Base-by-base conservation (phyloP, 2,797 vertebrate genomes). In the Arremon brunneinucha region DNA sequence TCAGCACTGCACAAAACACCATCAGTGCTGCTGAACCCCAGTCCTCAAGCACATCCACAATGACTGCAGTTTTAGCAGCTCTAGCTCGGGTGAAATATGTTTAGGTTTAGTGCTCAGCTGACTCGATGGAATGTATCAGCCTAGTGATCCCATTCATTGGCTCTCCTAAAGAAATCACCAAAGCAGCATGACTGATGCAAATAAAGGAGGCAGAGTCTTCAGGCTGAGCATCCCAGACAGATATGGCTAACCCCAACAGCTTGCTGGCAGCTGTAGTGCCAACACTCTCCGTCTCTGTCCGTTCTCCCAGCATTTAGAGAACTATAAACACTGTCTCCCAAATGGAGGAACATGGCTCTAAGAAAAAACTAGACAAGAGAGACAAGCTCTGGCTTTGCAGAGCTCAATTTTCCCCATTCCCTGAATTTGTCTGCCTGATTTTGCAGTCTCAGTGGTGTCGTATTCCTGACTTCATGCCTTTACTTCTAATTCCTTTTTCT, bases 1-100 rank as follows among this genome's bases (percentile, higher is more conserved):
- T 32, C 57, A 71, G 22, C 35, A 59, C 13, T 1, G 19, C 26
- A 21, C 0, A 0, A 70, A 70, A 52, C 0, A 0, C 12, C 18
- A 7, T 22, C 56, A 47, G 56, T 52, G 19, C 27, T 1, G 1
- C 19, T 46, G 37, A 76, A 5, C 0, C 0, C 19, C 47, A 76
- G 37, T 18, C 35, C 39, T 20, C 6, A 7, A 49, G 24, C 8
- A 75, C 21, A 44, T 20, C 59, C 39, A 22, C 47, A 80, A 47
- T 0, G 0, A 39, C 57, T 63, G 68, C 32, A 28, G 6, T 77
- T 87, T 67, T 53, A 68, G 52, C 46, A 85, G 21, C n/a, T 68
- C 3, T 21, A 74, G 12, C 27, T 93, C 50, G 46, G n/a, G 57
- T 27, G 24, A 63, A 79, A 44, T 43, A 44, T 15, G 12, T 49